Conservation (phyloP, 2,113 vertebrate species). For the Rhinopomastus cyanomelas region DNA sequence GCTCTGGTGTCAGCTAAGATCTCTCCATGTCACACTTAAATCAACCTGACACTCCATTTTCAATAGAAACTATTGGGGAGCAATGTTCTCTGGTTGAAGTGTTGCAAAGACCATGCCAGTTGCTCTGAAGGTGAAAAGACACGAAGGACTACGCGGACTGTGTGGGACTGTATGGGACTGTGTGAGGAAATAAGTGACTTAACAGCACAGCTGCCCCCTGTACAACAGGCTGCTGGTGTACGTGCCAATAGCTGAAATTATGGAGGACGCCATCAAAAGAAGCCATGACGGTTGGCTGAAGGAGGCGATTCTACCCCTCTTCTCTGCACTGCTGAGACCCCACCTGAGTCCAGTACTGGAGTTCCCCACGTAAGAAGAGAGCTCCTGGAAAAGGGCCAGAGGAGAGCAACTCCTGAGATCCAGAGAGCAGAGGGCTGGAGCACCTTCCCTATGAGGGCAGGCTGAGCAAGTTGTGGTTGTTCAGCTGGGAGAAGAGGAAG, state of each 20-base stretch:
- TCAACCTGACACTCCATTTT: conserved; percentile 2
- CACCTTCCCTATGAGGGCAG: no score
- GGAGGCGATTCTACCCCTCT: no score
- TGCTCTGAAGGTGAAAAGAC: not conserved
- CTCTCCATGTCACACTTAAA: not conserved
- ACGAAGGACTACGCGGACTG: not conserved
- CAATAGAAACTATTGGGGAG: not conserved
- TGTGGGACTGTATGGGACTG: not conserved
- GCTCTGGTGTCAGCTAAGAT: not conserved
- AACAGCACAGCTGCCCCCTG: not conserved
- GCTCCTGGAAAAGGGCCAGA: no score
- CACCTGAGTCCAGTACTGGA: no score
- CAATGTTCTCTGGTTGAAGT: not conserved
- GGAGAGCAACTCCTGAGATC: no score
- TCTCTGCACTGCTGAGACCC: no score
- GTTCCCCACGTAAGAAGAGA: no score
- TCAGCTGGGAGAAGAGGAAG: no score
- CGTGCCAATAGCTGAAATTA: not conserved
- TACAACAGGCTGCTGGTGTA: not conserved
- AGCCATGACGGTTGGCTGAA: no score
- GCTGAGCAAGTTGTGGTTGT: no score
- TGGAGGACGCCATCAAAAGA: no score
- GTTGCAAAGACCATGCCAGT: not conserved
- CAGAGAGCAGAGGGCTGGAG: no score
- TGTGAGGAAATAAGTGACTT: not conserved